Evolutionary conservation across 2,797 vertebrate genomes (phyloP), one percentile per base, ranked within the genome.

Genomic region (Anguilla obscura): DNA sequence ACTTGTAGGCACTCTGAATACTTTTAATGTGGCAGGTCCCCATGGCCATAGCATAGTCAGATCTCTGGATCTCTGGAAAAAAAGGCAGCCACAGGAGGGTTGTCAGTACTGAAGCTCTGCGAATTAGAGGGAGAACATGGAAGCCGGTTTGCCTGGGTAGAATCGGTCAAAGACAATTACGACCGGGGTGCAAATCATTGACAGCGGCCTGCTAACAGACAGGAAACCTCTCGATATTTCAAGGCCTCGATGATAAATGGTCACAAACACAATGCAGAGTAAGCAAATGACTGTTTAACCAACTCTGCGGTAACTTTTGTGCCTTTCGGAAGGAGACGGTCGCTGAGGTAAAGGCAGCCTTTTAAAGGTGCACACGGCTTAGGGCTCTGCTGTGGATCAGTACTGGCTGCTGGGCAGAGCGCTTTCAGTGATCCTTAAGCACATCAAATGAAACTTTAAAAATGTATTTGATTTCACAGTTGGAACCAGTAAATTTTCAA

Each of bases 201-300:
- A 96, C 96, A 96, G 94, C 93, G 93, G 94, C 94, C 94, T 93
- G 95, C 94, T 95, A 95, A 95, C 95, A 93, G 95, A 96, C 96
- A 95, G 94, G 91, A 95, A 93, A 93, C 93, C 95, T 95, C 95
- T 96, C 96, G 95, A 96, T 97, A 96, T 93, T 95, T 96, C 95
- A 95, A 95, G 95, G 95, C 94, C 94, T 18, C 88, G 10, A 91
- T 97, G 96, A 97, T 97, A 95, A 97, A 97, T 97, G 95, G 95
- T 95, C 95, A 94, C 95, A 96, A 95, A 96, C 95, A 96, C 94
- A 95, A 95, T 94, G 96, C 95, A 96, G 95, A 96, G 93, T 94
- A 95, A 94, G 96, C 96, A 96, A 95, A 96, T 95, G 93, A 93
- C 93, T 93, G 95, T 94, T 95, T 93, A 95, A 95, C 94, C 94